These are phyloP conservation scores for Danaus chrysippus DNA, from an alignment of 2,888 invertebrate genomes.

Conservation along the genomic window DNA sequence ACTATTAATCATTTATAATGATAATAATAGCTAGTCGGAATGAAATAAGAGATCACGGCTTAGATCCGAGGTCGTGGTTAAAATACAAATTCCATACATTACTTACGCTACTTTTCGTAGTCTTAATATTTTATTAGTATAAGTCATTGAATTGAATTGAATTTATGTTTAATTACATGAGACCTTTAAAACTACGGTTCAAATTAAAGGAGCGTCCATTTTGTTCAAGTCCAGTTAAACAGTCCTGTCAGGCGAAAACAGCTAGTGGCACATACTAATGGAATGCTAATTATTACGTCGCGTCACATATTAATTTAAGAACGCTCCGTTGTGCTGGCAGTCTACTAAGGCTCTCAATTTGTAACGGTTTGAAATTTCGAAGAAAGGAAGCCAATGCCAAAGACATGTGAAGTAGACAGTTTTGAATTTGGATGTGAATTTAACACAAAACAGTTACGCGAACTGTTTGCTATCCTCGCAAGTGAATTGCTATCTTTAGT, in stretches of 20 bases:
- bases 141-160: no score
- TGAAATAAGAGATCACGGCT: no score
- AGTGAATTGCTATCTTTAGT: background rate
- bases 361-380: constrained; percentile 55
- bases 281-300: constrained; percentile 68
- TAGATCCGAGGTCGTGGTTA: no score
- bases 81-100: no score
- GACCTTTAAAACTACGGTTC: constrained; percentile 18
- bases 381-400: constrained; percentile 43
- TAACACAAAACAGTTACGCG: constrained; percentile 22
- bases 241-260: constrained; percentile 48
- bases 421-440: constrained; percentile 34
- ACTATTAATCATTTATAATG: no score
- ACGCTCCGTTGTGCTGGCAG: constrained; percentile 60
- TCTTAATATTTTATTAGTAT: no score
- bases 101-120: no score
- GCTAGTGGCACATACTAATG: constrained; percentile 68
- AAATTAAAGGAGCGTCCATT: constrained; percentile 10
- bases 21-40: no score
- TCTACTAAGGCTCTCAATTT: constrained; percentile 52
- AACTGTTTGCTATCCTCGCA: constrained; percentile 6
- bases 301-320: constrained; percentile 70
- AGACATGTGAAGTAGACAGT: constrained; percentile 21
- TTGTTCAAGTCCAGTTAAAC: constrained; percentile 16
- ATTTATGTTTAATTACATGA: background rate